phyloP scores from a whole-genome alignment of 2,888 invertebrate species.

The Perizoma flavofasciatum region DNA sequence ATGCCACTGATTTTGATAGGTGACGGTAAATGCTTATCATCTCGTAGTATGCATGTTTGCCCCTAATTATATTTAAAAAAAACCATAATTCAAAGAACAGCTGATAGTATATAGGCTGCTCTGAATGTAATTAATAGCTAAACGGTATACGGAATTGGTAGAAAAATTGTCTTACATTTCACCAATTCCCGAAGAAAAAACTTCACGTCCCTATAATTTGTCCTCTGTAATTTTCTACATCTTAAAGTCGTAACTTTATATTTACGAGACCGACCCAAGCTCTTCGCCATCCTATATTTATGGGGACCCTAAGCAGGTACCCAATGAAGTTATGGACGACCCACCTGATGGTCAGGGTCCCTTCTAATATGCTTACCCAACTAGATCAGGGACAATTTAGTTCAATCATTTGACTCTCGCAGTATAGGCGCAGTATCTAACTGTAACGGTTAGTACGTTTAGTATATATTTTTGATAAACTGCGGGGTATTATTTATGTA shows the following conservation, averaged over 20 bases:
- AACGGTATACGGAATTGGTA: too few species aligned
- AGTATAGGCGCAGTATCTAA: too few species aligned
- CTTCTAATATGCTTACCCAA: slow-evolving; percentile 14
- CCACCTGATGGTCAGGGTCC: slow-evolving; percentile 19
- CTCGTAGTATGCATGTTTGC: too few species aligned
- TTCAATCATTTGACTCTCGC: background rate
- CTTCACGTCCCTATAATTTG: slow-evolving; percentile 27
- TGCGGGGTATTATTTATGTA: too few species aligned
- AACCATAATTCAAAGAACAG: too few species aligned
- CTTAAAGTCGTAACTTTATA: slow-evolving; percentile 25
- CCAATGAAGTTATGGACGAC: slow-evolving; percentile 24
- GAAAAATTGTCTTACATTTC: background rate
- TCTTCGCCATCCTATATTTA: slow-evolving; percentile 23
- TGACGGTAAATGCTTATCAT: too few species aligned
- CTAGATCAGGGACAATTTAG: slow-evolving; percentile 3
- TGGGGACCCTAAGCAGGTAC: slow-evolving; percentile 25
- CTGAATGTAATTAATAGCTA: too few species aligned
- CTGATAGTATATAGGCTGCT: too few species aligned
- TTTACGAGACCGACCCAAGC: slow-evolving; percentile 27
- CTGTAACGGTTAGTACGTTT: too few species aligned
- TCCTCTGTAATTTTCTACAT: slow-evolving; percentile 19
- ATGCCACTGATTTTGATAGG: too few species aligned
- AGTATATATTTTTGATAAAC: too few species aligned
- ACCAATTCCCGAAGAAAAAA: background rate
- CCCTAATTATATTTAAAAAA: too few species aligned